Base-by-base conservation (phyloP, 2,888 invertebrate species). In the Leptinotarsa juncta region DNA sequence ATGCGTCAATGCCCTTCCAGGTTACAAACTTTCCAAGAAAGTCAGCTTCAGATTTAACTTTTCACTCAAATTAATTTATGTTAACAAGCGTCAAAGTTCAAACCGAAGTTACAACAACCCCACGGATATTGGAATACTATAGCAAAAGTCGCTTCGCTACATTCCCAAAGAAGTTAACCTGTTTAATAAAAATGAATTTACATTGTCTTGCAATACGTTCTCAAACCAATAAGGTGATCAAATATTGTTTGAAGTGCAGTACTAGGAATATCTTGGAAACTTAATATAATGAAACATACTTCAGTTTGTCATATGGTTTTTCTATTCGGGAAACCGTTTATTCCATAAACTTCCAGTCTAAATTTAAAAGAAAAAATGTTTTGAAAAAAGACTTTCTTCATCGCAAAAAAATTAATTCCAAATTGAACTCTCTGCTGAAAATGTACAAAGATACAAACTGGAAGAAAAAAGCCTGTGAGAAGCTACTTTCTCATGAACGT, bases 1-100 rank as follows among this genome's bases (percentile, higher is more conserved):
- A 23, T 18, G 57, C 57, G 57, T 57, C 57, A 26, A 23, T 26
- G 57, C 20, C 57, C 57, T 57, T 57, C 57, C 57, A 57, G 57
- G 20, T 57, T 23, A 57, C 23, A 23, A 57, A 57, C 23, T 57
- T 23, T 20, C 20, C 0, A 16, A 57, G 57, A 20, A 15, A 57
- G 12, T 57, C 57, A 57, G 23, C 57, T 57, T 57, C 15, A 23
- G 14, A 57, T 57, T 23, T 57, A 57, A 57, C 57, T 57, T 23
- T 57, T 7, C 57, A 23, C 57, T 57, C 23, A 15, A 23, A 57
- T 26, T 57, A 57, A 57, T 57, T 23, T 23, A 57, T 57, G 57
- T 20, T 57, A 57, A 57, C 57, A 15, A 57, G 57, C 20, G 23
- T 57, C 20, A 23, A 26, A 57, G 57, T 57, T 57, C 20, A 23